Base-by-base conservation (phyloP, 2,888 invertebrate species). In the Rhyacophila evoluta region DNA sequence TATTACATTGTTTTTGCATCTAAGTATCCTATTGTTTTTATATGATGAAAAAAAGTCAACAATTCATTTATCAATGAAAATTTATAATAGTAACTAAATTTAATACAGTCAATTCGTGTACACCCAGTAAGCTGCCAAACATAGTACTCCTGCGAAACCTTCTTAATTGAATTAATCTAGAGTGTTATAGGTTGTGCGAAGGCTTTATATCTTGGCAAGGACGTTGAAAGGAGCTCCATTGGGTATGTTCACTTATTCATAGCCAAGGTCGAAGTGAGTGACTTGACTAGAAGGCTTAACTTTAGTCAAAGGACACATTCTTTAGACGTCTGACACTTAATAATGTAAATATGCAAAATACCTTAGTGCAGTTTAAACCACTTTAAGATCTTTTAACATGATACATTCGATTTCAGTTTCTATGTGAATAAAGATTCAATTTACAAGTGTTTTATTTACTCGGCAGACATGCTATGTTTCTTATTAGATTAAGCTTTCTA, bases 181-280 rank as follows among this genome's bases (percentile, higher is more conserved):
- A 55, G 55, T 25, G 55, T 55, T 55, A 25, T 55, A 25, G 55
- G 55, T 55, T 55, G 55, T 25, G 55, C 55, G 55, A 10, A 55
- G 55, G 55, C 55, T 55, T 25, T 55, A 55, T 55, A 25, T 55
- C 19, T 55, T 55, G 55, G 55, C 55, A 55, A 55, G 55, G 12
- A 19, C 55, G 55, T 8, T 55, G 55, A 55, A 19, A 55, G 55
- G 55, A 55, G 55, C 55, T 55, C 55, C 25, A 4, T 19, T 8
- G 19, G 55, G 55, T 55, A 19, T 19, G 55, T 55, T 55, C 55
- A 55, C 55, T 55, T 55, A 55, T 55, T 55, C 55, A 55, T 55
- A 55, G 55, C 55, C 55, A 55, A 55, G 55, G 55, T 55, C 55
- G 55, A 25, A 55, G 55, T 8, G 55, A 55, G 55, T 55, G 19